phyloP scores from a whole-genome alignment of 2,888 invertebrate genomes.

The Gnatocerus cornutus region DNA sequence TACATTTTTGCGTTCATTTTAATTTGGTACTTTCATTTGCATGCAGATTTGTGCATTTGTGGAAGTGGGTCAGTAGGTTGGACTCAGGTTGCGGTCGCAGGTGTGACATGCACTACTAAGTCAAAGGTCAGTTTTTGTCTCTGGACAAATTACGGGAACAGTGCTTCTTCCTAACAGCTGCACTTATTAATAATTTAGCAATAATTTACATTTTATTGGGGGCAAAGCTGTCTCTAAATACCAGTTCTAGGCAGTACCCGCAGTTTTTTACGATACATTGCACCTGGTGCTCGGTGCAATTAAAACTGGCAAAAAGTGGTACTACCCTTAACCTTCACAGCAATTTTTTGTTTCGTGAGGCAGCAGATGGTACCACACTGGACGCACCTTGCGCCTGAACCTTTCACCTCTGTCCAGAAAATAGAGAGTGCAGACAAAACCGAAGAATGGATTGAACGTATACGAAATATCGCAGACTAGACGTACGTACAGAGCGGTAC shows the following conservation, averaged over 20 bases:
- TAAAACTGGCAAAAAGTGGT: too few relatives aligned
- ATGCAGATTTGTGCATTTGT: background rate
- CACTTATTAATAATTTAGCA: too few relatives aligned
- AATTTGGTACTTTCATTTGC: constrained; percentile 8
- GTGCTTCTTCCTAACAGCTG: too few relatives aligned
- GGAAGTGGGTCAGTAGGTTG: constrained; percentile 4
- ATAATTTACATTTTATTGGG: too few relatives aligned
- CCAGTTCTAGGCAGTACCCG: too few relatives aligned
- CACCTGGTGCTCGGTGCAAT: too few relatives aligned
- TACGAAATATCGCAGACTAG: constrained; percentile 42
- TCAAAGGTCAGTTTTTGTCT: constrained; percentile 4
- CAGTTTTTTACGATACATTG: too few relatives aligned
- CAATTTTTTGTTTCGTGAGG: too few relatives aligned
- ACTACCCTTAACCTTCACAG: too few relatives aligned
- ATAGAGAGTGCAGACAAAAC: constrained; percentile 36
- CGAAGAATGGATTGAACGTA: constrained; percentile 39
- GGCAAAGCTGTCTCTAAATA: too few relatives aligned
- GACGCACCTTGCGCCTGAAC: constrained; percentile 40
- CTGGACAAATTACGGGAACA: too few relatives aligned
- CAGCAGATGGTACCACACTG: constrained; percentile 15
- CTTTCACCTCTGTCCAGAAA: constrained; percentile 45
- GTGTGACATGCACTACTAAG: background rate
- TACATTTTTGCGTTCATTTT: background rate
- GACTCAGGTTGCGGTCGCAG: background rate
- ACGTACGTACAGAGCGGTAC: constrained; percentile 38